Conservation (phyloP, 2,797 vertebrate genomes). For the Labeo calbasu region DNA sequence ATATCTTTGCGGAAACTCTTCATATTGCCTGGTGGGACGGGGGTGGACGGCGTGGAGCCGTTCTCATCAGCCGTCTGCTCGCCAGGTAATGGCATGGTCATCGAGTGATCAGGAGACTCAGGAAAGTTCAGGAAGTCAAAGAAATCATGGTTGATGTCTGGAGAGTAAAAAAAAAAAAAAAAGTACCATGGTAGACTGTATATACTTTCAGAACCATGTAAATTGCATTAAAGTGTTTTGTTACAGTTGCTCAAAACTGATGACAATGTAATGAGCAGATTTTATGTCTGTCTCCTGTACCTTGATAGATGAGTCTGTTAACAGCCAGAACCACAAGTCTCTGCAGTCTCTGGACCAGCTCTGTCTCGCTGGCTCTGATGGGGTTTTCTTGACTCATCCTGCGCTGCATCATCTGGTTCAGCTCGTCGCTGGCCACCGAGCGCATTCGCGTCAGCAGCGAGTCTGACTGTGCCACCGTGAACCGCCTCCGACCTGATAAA, state of each 20-base stretch:
- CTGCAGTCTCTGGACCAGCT: conserved; percentile 92
- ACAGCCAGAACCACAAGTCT: conserved; percentile 89
- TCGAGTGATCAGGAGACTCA: conserved; percentile 81
- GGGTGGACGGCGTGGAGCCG: conserved; percentile 72
- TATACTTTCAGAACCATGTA: neutral
- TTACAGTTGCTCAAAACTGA: neutral
- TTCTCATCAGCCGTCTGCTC: conserved; percentile 81
- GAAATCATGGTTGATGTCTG: conserved; percentile 86
- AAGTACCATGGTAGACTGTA: neutral
- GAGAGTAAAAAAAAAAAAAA: conserved; percentile 19
- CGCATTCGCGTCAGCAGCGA: conserved; percentile 92
- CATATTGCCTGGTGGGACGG: conserved; percentile 75
- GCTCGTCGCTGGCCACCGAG: conserved; percentile 92
- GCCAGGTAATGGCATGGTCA: conserved; percentile 72
- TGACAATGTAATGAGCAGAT: neutral
- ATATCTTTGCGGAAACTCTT: conserved; percentile 92
- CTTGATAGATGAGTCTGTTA: conserved; percentile 93
- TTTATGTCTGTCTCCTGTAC: conserved; percentile 67
- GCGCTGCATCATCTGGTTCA: conserved; percentile 92
- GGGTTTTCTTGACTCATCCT: conserved; percentile 97
- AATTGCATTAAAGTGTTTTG: neutral
- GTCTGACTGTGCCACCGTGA: conserved; percentile 89
- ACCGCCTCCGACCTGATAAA: conserved; percentile 81
- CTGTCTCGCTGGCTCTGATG: conserved; percentile 86
- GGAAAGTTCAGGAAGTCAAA: conserved; percentile 87